Evolutionary conservation across 2,113 vertebrate species (phyloP).

Genomic region (Cathartes aura): DNA sequence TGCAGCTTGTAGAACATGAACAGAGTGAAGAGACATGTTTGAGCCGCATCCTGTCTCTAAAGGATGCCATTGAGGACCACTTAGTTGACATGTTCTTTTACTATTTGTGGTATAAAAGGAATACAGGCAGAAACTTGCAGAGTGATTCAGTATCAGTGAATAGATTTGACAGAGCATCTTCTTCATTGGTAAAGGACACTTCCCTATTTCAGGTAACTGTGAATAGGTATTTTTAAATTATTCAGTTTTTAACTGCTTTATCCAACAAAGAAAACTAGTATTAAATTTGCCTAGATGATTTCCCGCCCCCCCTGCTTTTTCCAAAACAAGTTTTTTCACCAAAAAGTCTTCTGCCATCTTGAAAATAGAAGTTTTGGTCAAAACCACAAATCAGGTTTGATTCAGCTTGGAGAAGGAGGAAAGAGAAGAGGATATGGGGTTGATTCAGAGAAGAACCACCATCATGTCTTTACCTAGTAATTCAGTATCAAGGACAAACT

Average conservation of each 20-base stretch:
- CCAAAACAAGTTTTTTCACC: not conserved
- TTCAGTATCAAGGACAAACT: not conserved
- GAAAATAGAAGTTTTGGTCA: not conserved
- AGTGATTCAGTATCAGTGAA: not conserved
- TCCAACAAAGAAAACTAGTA: not conserved
- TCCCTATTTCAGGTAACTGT: not conserved
- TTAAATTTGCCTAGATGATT: not conserved
- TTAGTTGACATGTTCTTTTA: not conserved
- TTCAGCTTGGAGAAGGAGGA: accelerated
- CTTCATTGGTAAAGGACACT: not conserved
- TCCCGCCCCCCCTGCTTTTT: not conserved
- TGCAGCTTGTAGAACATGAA: not conserved
- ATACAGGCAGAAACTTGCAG: not conserved
- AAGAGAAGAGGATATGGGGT: not conserved
- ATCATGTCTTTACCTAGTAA: not conserved
- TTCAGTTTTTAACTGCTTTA: not conserved
- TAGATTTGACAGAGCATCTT: not conserved
- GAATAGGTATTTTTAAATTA: not conserved
- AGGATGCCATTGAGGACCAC: not conserved
- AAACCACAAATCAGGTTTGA: not conserved
- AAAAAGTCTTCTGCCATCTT: not conserved
- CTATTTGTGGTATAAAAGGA: not conserved
- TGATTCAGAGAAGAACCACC: not conserved
- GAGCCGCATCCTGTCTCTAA: not conserved
- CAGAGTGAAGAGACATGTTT: not conserved